Percentiles rank a stretch among this genome's conserved stretches.
Conservation (phyloP, 2,797 vertebrate species). For the Saxicola maurus region DNA sequence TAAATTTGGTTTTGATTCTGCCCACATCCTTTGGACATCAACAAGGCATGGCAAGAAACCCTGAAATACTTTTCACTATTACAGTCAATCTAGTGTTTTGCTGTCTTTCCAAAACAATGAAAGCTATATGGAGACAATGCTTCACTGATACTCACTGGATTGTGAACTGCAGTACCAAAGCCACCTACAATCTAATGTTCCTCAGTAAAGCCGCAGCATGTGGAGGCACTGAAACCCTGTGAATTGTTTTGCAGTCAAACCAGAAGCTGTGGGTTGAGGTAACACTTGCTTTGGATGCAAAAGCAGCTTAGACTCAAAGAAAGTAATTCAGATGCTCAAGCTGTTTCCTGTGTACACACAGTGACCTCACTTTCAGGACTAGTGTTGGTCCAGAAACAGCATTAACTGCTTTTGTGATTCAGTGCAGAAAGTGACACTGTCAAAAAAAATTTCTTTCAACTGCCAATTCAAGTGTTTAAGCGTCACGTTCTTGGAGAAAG, state of each 20-base stretch:
- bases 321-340: not conserved
- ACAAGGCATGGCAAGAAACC: not conserved
- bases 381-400: not conserved
- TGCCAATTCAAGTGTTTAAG: not conserved
- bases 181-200: not conserved
- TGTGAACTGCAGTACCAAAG: not conserved
- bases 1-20: not conserved
- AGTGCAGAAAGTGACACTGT: not conserved
- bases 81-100: rapidly evolving
- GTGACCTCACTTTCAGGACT: rapidly evolving
- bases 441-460: not conserved
- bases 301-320: not conserved
- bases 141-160: not conserved
- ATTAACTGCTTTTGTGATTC: not conserved
- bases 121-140: not conserved
- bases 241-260: not conserved
- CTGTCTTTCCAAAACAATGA: not conserved
- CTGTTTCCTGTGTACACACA: not conserved
- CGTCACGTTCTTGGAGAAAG: not conserved
- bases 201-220: not conserved
- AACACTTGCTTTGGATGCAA: not conserved
- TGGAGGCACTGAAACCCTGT: not conserved
- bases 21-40: not conserved
- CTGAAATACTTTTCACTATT: not conserved
- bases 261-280: not conserved